Percentiles rank a stretch among this genome's conserved stretches.
Evolutionary conservation across 2,797 vertebrate genomes (phyloP).

Genomic region (Craterocephalus amniculus): DNA sequence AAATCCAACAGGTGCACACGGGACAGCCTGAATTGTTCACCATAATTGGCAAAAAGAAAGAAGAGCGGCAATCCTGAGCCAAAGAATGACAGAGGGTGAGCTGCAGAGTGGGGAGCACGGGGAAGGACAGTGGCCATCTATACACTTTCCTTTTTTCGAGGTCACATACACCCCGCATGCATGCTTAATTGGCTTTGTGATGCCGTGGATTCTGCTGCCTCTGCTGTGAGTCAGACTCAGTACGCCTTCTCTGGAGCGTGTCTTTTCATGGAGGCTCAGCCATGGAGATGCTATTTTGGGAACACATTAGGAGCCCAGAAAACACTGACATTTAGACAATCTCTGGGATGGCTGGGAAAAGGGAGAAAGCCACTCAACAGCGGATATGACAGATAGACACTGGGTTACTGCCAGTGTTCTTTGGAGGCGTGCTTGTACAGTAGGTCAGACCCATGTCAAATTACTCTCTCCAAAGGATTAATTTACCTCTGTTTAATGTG

Average conservation of each 20-base stretch:
- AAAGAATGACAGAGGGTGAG: conserved; percentile 47
- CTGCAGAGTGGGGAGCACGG: conserved; percentile 36
- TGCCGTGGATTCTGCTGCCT: conserved; percentile 68
- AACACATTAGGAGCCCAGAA: conserved; percentile 73
- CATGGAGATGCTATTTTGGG: conserved; percentile 75
- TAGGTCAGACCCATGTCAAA: conserved; percentile 44
- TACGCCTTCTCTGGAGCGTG: conserved; percentile 59
- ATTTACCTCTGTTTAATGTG: conserved; percentile 29
- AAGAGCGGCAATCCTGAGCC: conserved; percentile 20
- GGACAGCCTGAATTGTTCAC: conserved; percentile 70
- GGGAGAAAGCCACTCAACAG: conserved; percentile 50
- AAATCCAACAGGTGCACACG: conserved; percentile 67
- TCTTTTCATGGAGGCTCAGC: conserved; percentile 65
- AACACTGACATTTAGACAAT: conserved; percentile 79
- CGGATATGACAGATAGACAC: conserved; percentile 52
- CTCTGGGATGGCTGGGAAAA: conserved; percentile 47
- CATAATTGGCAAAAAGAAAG: conserved; percentile 64
- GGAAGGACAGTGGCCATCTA: conserved; percentile 43
- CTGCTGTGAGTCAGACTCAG: conserved; percentile 73
- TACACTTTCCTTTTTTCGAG: conserved; percentile 60
- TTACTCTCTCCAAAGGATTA: conserved; percentile 36
- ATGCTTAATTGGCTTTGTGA: conserved; percentile 80
- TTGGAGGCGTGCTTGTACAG: conserved; percentile 40
- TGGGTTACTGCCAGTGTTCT: conserved; percentile 37
- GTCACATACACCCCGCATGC: conserved; percentile 69